phyloP scores from a whole-genome alignment of 2,888 invertebrate species.

The Melanostoma scalare region DNA sequence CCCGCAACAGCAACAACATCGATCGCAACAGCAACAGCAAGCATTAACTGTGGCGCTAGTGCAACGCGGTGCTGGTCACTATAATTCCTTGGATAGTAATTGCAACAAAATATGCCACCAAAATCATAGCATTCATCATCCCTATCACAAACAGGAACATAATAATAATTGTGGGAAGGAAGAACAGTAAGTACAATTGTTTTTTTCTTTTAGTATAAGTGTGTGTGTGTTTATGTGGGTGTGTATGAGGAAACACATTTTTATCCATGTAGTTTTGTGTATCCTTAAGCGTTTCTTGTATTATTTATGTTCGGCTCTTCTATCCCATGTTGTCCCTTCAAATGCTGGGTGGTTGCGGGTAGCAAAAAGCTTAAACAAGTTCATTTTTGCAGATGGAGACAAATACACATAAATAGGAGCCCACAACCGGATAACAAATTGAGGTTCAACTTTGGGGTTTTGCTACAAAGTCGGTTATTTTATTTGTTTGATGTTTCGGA shows the following conservation, averaged over 20 bases:
- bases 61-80: slow-evolving; percentile 74
- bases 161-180: slow-evolving; percentile 80
- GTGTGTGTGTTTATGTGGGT: not conserved
- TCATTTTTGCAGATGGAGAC: slow-evolving; percentile 48
- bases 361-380: slow-evolving; percentile 28
- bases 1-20: slow-evolving; percentile 69
- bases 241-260: too few species aligned
- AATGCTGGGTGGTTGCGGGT: slow-evolving; percentile 15
- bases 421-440: slow-evolving; percentile 53
- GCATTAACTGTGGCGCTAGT: slow-evolving; percentile 77
- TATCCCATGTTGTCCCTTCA: slow-evolving; percentile 39
- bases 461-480: slow-evolving; percentile 41
- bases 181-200: slow-evolving; percentile 79
- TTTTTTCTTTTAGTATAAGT: slow-evolving; percentile 13
- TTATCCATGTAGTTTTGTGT: slow-evolving; percentile 17
- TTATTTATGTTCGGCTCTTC: slow-evolving; percentile 23
- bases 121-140: slow-evolving; percentile 78
- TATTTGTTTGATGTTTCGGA: slow-evolving; percentile 45
- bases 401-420: slow-evolving; percentile 33
- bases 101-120: slow-evolving; percentile 78
- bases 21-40: slow-evolving; percentile 74
- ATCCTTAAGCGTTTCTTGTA: slow-evolving; percentile 42
- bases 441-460: slow-evolving; percentile 65
- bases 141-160: slow-evolving; percentile 79
- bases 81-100: slow-evolving; percentile 76